Base-by-base conservation (phyloP, 2,888 invertebrate genomes). In the Fissipunctia ypsillon region DNA sequence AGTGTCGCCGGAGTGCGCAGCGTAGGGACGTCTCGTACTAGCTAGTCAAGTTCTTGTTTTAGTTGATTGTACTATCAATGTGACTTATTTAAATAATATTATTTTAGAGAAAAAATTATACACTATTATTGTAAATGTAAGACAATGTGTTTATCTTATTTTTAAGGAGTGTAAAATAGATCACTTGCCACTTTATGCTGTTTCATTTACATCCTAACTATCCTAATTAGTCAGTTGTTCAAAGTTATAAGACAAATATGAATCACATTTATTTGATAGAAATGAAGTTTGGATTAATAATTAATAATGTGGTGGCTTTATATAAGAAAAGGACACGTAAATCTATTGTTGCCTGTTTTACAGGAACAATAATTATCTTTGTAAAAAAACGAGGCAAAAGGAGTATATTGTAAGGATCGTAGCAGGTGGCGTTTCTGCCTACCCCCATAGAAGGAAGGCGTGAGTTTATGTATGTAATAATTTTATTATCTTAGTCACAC, bases 131-230 rank as follows among this genome's bases (percentile, higher is more conserved):
- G 76, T 87, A 86, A 84, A 85, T 83, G 71, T 91, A 92, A 91
- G 89, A 86, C 80, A 88, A 84, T 89, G 88, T 89, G 88, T 90
- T 93, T 90, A 92, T 90, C 91, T 91, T 91, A 90, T 90, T 91
- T 92, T 84, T 91, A 91, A 91, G 85, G 88, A 91, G 90, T 93
- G 91, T 92, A 92, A 91, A 90, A 92, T 93, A 93, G 88, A 93
- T 88, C 88, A 90, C 90, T 90, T 91, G 84, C 88, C 88, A 89
- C 85, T 87, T 83, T 59, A 73, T 60, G 9, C 66, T 71, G 76
- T 89, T 87, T 90, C 71, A 86, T 88, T 89, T 68, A 54, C 12
- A 48, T 63, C 14, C 35, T 25, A 1, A 19, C 3, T 28, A 38
- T 35, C 6, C n/a, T n/a, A 28, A 19, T 41, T 22, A 22, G 1